phyloP scores from a whole-genome alignment of 2,797 vertebrate genomes.

The Microcaecilia unicolor region DNA sequence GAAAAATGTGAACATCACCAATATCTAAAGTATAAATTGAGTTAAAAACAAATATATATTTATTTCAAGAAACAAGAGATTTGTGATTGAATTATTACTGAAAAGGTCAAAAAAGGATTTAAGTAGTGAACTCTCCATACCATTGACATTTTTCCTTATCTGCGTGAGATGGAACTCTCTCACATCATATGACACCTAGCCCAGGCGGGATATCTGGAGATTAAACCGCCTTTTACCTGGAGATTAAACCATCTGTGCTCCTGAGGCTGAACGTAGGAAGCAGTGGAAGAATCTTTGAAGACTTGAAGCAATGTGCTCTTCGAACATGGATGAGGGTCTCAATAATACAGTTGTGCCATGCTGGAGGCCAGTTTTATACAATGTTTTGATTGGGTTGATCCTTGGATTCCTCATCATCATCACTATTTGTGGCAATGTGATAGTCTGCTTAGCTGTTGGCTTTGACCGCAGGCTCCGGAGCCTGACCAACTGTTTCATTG shows the following conservation, averaged over 20 bases:
- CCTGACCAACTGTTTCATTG: conserved; percentile 78
- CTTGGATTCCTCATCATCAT: conserved; percentile 64
- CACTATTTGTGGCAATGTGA: conserved; percentile 75
- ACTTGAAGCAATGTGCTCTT: neutral
- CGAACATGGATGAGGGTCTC: conserved; percentile 24
- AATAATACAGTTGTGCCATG: conserved; percentile 16
- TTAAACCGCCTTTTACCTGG: too few relatives aligned
- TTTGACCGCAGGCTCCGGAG: conserved; percentile 73
- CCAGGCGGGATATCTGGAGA: too few relatives aligned
- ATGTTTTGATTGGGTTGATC: conserved; percentile 47
- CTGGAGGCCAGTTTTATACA: conserved; percentile 1
- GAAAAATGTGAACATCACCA: too few relatives aligned
- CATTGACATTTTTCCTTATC: too few relatives aligned
- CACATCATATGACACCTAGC: too few relatives aligned
- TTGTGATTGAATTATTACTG: conserved; percentile 6
- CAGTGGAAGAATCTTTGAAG: neutral
- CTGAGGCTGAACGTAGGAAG: too few relatives aligned
- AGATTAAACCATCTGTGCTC: too few relatives aligned
- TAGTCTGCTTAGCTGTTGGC: conserved; percentile 81
- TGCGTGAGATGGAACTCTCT: too few relatives aligned
- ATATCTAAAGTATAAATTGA: too few relatives aligned
- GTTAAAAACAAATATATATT: too few relatives aligned
- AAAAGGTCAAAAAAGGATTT: too few relatives aligned
- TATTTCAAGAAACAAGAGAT: neutral
- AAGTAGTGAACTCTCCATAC: too few relatives aligned